phyloP scores from a whole-genome alignment of 2,113 vertebrate species.

The Heterochromis multidens region DNA sequence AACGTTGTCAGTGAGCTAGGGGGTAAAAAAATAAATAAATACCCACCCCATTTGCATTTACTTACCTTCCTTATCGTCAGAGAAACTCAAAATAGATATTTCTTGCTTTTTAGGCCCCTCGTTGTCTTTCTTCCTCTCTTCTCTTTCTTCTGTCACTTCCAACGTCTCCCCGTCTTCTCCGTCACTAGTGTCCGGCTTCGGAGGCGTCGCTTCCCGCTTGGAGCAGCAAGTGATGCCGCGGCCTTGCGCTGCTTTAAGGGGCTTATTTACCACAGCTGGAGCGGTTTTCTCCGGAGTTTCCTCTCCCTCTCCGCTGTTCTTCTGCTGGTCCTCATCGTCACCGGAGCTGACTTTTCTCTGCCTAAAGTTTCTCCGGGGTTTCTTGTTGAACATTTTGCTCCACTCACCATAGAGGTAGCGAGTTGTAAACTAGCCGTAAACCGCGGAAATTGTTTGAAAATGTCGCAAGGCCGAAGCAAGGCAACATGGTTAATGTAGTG shows the following conservation, averaged over 20 bases:
- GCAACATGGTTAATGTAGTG: slow-evolving; percentile 36
- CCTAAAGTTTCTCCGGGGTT: slow-evolving; percentile 67
- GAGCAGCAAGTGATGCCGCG: slow-evolving; percentile 65
- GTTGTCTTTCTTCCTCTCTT: not conserved
- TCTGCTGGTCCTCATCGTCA: slow-evolving; percentile 62
- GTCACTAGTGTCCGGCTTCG: slow-evolving; percentile 29
- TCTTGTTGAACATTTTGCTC: slow-evolving; percentile 72
- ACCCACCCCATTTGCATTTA: not conserved
- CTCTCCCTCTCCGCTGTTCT: not conserved
- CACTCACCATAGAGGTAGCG: not conserved
- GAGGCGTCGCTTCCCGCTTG: slow-evolving; percentile 48
- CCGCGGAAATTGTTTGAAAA: not conserved
- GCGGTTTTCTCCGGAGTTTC: not conserved
- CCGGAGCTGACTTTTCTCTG: slow-evolving; percentile 69
- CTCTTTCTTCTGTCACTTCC: not conserved
- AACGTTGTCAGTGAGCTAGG: not conserved
- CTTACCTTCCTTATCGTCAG: slow-evolving; percentile 70
- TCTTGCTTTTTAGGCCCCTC: slow-evolving; percentile 13
- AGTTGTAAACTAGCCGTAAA: not conserved
- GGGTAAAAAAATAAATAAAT: not conserved
- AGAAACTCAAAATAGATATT: slow-evolving; percentile 62
- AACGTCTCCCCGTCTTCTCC: slow-evolving; percentile 17
- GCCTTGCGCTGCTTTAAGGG: slow-evolving; percentile 18
- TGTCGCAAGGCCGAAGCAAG: slow-evolving; percentile 35
- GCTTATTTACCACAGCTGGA: not conserved